Evolutionary conservation across 2,888 invertebrate genomes (phyloP).

Genomic region (Melangyna quadrimaculata): DNA sequence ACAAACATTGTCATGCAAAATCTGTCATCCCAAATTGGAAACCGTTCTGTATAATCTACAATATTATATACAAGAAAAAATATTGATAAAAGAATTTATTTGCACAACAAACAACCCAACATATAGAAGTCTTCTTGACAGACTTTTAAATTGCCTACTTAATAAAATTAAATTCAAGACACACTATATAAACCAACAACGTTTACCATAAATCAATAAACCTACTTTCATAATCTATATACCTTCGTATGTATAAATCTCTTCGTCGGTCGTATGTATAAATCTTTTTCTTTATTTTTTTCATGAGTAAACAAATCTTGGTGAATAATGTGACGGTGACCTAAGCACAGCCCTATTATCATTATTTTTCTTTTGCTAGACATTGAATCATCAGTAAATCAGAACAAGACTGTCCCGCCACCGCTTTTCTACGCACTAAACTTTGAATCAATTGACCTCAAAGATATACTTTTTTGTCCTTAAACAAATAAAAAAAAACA

Average conservation of each 20-base stretch:
- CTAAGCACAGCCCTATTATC: conserved; percentile 2
- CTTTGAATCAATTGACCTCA: conserved; percentile 9
- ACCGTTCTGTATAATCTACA: not conserved
- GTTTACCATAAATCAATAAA: conserved; percentile 27
- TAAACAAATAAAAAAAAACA: not conserved
- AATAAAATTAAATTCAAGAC: conserved; percentile 7
- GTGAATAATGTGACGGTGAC: conserved; percentile 1
- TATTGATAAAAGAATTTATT: conserved; percentile 6
- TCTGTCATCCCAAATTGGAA: not conserved
- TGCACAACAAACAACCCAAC: conserved; percentile 4
- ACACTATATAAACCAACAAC: not conserved
- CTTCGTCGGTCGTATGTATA: too few relatives aligned
- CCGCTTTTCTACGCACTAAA: not conserved
- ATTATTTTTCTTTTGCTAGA: not conserved
- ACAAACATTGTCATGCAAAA: not conserved
- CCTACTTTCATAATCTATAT: too few relatives aligned
- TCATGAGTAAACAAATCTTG: conserved; percentile 5
- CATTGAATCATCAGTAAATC: conserved; percentile 5
- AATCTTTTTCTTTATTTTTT: conserved; percentile 10
- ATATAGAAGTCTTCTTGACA: not conserved
- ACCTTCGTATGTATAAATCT: too few relatives aligned
- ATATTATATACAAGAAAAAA: not conserved
- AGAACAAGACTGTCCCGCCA: not conserved
- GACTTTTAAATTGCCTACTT: conserved; percentile 25
- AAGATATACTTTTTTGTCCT: not conserved